These are phyloP conservation scores for Cancer borealis DNA, from an alignment of 2,888 invertebrate species.

Conservation along the genomic window DNA sequence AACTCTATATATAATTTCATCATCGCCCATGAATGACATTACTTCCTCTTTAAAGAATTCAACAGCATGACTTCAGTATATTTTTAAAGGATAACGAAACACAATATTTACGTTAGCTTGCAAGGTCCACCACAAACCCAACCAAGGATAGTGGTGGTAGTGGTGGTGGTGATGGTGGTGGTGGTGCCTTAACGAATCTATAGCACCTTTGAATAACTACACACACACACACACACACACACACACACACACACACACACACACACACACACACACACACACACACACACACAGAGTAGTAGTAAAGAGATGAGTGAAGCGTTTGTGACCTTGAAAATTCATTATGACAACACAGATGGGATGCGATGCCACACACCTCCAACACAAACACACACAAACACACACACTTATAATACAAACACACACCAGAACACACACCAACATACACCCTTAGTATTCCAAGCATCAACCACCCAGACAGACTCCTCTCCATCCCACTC, in stretches of 20 bases:
- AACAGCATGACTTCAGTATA: neutral
- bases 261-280: neutral
- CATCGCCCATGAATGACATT: neutral
- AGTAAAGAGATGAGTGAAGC: neutral
- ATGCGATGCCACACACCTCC: constrained; percentile 3
- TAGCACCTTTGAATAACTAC: neutral
- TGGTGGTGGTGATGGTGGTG: neutral
- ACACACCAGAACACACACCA: neutral
- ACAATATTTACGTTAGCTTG: neutral
- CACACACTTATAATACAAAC: neutral
- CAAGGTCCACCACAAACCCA: too few relatives aligned
- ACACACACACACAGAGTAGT: neutral
- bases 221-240: neutral
- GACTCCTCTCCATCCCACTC: neutral
- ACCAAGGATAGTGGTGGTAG: too few relatives aligned
- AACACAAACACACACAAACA: neutral
- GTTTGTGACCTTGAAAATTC: constrained; percentile 9
- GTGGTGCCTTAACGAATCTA: neutral
- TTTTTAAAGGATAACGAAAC: neutral
- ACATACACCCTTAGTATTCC: neutral
- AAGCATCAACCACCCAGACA: neutral
- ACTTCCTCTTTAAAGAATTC: neutral
- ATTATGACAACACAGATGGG: neutral
- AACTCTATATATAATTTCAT: too few relatives aligned
- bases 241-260: neutral